Conservation (phyloP, 2,888 invertebrate genomes). For the Drosophila fulvimacula region DNA sequence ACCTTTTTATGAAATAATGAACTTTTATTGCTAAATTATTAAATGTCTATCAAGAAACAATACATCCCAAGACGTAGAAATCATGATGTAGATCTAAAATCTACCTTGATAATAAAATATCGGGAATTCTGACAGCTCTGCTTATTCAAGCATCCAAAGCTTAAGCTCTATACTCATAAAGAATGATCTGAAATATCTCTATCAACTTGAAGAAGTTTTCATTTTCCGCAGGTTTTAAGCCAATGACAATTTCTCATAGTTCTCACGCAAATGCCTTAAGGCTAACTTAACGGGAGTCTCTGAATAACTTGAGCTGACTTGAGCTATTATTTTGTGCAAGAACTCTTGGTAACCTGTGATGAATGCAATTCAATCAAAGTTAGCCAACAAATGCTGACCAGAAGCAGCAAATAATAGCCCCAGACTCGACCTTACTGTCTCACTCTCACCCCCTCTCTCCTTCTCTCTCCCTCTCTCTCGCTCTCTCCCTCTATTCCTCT, state of each 20-base stretch:
- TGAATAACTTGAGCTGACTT: neutral
- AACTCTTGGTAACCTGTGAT: conserved; percentile 29
- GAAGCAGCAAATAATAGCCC: conserved; percentile 14
- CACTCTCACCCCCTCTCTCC: neutral
- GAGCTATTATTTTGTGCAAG: neutral
- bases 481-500: neutral
- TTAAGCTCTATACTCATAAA: no score
- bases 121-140: no score
- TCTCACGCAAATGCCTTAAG: conserved; percentile 2
- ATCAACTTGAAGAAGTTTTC: neutral
- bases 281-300: neutral
- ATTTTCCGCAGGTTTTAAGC: no score
- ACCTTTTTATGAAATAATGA: no score
- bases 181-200: no score
- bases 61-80: no score
- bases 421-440: neutral
- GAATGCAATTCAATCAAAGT: conserved; percentile 63
- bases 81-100: no score
- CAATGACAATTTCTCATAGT: no score
- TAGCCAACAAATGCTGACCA: conserved; percentile 56
- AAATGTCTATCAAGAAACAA: no score
- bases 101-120: no score
- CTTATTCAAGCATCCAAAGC: no score
- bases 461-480: neutral
- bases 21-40: no score